Conservation (phyloP, 2,797 vertebrate species). For the Macroramphosus scolopax region DNA sequence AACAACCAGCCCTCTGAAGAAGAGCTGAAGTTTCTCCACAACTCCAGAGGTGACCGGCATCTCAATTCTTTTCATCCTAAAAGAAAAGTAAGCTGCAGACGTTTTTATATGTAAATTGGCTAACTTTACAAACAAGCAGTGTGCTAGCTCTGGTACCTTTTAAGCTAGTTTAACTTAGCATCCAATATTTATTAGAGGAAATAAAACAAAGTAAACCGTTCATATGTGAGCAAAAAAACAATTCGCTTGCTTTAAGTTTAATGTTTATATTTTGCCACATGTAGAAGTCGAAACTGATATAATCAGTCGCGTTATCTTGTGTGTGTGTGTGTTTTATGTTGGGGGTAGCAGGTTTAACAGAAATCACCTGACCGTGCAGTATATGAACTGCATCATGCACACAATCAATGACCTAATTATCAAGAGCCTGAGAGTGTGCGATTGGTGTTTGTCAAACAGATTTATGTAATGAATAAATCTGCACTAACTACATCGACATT, state of each 20-base stretch:
- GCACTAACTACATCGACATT: background rate
- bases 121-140: slow-evolving; percentile 11
- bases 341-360: too few relatives aligned
- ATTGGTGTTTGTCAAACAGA: background rate
- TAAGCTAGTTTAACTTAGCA: slow-evolving; percentile 9
- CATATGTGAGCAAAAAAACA: too few relatives aligned
- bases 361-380: slow-evolving; percentile 48
- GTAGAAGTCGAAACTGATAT: too few relatives aligned
- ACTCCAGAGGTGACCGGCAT: background rate
- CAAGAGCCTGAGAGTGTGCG: too few relatives aligned
- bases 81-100: background rate
- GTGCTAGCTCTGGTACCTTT: slow-evolving; percentile 34
- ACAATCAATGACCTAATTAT: slow-evolving; percentile 22
- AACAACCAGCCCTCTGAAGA: background rate
- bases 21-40: background rate
- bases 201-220: too few relatives aligned
- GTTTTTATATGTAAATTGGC: slow-evolving; percentile 34
- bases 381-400: slow-evolving; percentile 48
- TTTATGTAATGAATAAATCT: background rate
- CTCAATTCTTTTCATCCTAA: background rate
- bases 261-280: too few relatives aligned
- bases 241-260: too few relatives aligned
- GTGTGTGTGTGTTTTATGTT: background rate
- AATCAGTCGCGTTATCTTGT: too few relatives aligned
- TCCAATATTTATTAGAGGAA: too few relatives aligned